Conservation (phyloP, 2,888 invertebrate genomes). For the Resseliella maxima region DNA sequence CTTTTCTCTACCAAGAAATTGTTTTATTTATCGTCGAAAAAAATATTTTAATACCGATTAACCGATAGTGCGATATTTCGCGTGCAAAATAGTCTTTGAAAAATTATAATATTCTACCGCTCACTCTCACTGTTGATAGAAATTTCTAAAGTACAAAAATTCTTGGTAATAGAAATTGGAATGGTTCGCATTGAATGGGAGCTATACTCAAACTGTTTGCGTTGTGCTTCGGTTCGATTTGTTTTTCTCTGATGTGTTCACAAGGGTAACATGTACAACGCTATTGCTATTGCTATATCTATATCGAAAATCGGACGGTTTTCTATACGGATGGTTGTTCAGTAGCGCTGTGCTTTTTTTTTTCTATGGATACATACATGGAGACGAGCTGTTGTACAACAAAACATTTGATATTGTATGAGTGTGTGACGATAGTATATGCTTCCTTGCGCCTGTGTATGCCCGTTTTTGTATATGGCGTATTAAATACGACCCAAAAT, state of each 20-base stretch:
- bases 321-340: background rate
- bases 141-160: no score
- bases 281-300: background rate
- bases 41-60: no score
- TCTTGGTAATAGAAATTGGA: no score
- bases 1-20: no score
- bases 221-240: conserved; percentile 35
- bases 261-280: conserved; percentile 37
- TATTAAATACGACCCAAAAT: background rate
- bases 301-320: background rate
- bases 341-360: conserved; percentile 6
- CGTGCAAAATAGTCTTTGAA: no score
- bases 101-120: no score
- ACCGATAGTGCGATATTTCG: no score
- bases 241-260: conserved; percentile 41
- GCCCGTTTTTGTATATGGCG: background rate
- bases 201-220: conserved; percentile 38
- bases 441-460: conserved; percentile 34
- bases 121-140: no score
- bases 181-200: conserved; percentile 25
- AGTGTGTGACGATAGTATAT: background rate
- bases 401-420: background rate
- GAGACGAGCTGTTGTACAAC: conserved; percentile 12
- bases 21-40: no score
- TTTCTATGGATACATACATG: conserved; percentile 35